phyloP scores from a whole-genome alignment of 2,113 vertebrate genomes.

The Chionomys nivalis region DNA sequence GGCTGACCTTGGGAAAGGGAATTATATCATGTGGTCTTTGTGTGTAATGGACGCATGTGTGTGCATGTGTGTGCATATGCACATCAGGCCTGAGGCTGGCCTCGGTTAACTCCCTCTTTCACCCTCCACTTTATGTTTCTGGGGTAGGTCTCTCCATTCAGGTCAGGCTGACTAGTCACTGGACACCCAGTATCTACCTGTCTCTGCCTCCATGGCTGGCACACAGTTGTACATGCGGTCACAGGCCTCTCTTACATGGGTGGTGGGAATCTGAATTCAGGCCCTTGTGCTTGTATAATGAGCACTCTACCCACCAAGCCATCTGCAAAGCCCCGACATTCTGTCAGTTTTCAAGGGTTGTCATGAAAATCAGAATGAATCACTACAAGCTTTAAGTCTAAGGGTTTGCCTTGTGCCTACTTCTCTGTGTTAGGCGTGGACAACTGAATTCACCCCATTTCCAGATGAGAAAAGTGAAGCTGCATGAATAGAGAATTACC shows the following conservation, averaged over 20 bases:
- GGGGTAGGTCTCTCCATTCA: background rate
- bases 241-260: background rate
- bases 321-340: background rate
- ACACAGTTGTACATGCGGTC: background rate
- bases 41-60: background rate
- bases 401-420: background rate
- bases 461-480: slow-evolving; percentile 4
- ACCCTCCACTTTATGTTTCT: background rate
- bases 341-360: background rate
- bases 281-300: background rate
- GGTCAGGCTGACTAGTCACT: background rate
- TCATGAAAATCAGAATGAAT: background rate
- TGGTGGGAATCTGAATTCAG: background rate
- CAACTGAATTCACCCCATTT: background rate
- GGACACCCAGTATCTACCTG: background rate
- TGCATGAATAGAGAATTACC: background rate
- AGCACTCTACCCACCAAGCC: background rate
- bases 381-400: background rate
- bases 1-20: background rate
- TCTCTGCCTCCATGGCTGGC: background rate
- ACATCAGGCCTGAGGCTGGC: background rate
- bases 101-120: background rate
- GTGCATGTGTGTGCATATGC: background rate
- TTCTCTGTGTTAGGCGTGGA: background rate
- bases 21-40: background rate